Evolutionary conservation across 2,797 vertebrate species (phyloP).

Genomic region (Pelobates cultripes): DNA sequence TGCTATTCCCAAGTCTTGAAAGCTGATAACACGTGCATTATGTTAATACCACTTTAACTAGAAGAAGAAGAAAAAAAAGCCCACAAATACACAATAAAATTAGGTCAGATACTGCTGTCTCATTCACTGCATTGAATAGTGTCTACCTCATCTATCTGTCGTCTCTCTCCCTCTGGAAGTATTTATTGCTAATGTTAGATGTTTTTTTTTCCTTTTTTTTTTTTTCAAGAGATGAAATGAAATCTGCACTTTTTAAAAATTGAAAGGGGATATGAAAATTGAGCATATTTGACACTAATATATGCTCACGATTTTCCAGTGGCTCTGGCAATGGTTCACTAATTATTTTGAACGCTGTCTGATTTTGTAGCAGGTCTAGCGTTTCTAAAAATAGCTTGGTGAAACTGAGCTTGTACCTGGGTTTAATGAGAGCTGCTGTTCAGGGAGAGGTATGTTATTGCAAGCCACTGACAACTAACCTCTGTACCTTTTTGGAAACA

Average conservation of each 20-base stretch:
- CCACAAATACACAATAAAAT: constrained; percentile 27
- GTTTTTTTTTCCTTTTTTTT: background rate
- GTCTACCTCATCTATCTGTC: constrained; percentile 10
- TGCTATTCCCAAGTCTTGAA: constrained; percentile 13
- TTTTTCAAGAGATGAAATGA: constrained; percentile 13
- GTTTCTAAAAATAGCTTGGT: constrained; percentile 38
- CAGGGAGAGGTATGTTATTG: constrained; percentile 45
- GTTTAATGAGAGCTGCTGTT: constrained; percentile 52
- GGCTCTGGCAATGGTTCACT: constrained; percentile 13
- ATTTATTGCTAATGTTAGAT: constrained; percentile 33
- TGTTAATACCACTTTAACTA: constrained; percentile 34
- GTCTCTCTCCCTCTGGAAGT: constrained; percentile 25
- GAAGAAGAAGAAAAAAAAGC: constrained; percentile 4
- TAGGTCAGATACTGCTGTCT: constrained; percentile 31
- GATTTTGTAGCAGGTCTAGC: constrained; percentile 30
- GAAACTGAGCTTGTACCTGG: constrained; percentile 20
- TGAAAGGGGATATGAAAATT: constrained; percentile 38
- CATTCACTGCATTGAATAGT: constrained; percentile 20
- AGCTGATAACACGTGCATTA: constrained; percentile 26
- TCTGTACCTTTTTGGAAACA: constrained; percentile 34
- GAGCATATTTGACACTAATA: constrained; percentile 38
- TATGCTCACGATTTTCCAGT: constrained; percentile 20
- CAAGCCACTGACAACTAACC: constrained; percentile 52
- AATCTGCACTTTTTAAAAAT: constrained; percentile 29
- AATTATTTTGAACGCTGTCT: constrained; percentile 35